Base-by-base conservation (phyloP, 2,797 vertebrate species). In the Megaceryle alcyon region DNA sequence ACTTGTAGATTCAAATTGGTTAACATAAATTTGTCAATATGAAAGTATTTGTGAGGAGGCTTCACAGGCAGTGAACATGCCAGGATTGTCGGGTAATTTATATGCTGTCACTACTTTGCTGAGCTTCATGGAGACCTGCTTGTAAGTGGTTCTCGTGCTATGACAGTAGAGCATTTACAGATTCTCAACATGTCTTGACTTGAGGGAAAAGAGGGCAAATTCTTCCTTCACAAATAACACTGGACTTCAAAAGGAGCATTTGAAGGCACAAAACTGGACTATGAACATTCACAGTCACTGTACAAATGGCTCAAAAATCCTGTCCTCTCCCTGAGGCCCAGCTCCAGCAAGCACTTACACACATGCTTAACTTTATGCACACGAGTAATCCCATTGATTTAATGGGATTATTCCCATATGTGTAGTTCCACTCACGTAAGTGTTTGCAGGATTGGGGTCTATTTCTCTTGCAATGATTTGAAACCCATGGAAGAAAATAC, bases 341-440 rank as follows among this genome's bases (percentile, higher is more conserved):
- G 89, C 87, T 95, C 91, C 95, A 95, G 87, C 76, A 90, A 95
- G 71, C 84, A 88, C 77, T 96, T 95, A 90, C 85, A 92, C 95
- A 95, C 89, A 88, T 68, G 82, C 95, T 95, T 95, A 92, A 94
- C 92, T 96, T 96, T 95, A 94, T 94, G 91, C 92, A 94, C 96
- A 94, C 10, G 23, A 92, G 77, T 91, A 96, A 96, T 94, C 94
- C 95, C 91, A 86, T 71, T 94, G 94, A 92, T 84, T 94, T 92
- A 94, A 95, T 92, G 92, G 95, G 83, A 97, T 96, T 95, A 95
- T 96, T 96, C 94, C 96, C 95, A 93, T 49, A 92, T 96, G 96
- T 93, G 90, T 37, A 93, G 93, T 96, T 93, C 70, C 75, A 84
- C 83, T 93, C 83, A 71, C 26, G 2, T 44, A 77, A 95, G 53